Evolutionary conservation across 2,797 vertebrate genomes (phyloP).

Genomic region (Notamacropus eugenii): DNA sequence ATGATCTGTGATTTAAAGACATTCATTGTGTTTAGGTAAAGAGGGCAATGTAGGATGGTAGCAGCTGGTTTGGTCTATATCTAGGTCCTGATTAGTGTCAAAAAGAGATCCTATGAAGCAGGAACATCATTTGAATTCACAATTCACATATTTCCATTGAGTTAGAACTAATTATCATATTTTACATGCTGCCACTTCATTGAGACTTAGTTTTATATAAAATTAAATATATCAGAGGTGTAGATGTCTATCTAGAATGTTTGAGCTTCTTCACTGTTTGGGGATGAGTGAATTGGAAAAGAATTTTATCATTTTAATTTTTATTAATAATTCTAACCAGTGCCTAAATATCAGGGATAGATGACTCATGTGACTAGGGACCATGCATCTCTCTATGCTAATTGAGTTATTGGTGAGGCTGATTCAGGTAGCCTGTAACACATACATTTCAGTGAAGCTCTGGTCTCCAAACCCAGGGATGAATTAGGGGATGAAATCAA

Average conservation of each 20-base stretch:
- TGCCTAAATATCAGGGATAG: not conserved
- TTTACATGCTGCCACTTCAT: not conserved
- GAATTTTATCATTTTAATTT: not conserved
- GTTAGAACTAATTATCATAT: not conserved
- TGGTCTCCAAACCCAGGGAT: not conserved
- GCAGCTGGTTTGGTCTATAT: not conserved
- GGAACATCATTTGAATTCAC: not conserved
- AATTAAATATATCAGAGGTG: not conserved
- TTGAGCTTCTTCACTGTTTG: not conserved
- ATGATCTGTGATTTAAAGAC: not conserved
- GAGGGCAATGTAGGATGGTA: not conserved
- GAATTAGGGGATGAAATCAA: not conserved
- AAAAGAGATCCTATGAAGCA: not conserved
- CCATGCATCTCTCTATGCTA: not conserved
- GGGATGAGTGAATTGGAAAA: not conserved
- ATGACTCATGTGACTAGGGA: not conserved
- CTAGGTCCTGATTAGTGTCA: not conserved
- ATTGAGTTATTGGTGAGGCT: not conserved
- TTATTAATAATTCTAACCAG: not conserved
- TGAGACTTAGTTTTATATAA: not conserved
- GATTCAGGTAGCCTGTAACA: not conserved
- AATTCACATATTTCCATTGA: not conserved
- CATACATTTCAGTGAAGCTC: not conserved
- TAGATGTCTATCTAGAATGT: not conserved
- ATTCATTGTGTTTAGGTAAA: not conserved